Evolutionary conservation across 2,797 vertebrate genomes (phyloP).

Genomic region (Mycteria americana): DNA sequence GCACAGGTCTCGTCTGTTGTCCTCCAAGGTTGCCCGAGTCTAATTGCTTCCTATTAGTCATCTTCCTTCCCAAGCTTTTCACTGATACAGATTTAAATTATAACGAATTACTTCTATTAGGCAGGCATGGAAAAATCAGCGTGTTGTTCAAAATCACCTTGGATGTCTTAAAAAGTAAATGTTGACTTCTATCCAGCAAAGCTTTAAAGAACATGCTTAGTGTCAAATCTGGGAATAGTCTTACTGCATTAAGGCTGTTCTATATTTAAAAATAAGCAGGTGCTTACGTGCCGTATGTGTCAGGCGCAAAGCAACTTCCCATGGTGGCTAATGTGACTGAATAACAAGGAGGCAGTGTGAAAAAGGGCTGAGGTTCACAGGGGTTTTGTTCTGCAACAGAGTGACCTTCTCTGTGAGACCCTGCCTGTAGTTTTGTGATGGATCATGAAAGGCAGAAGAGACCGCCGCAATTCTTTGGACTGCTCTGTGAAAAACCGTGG

Average conservation of each 20-base stretch:
- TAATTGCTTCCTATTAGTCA: background rate
- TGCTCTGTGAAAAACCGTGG: background rate
- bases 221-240: conserved; percentile 54
- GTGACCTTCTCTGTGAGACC: background rate
- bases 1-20: background rate
- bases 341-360: background rate
- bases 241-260: conserved; percentile 52
- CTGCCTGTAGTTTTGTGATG: background rate
- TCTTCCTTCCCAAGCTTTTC: background rate
- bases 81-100: background rate
- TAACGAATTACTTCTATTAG: background rate
- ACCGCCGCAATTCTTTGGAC: background rate
- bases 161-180: conserved; percentile 25
- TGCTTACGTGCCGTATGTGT: conserved; percentile 42
- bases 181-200: conserved; percentile 13
- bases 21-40: background rate
- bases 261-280: conserved; percentile 66
- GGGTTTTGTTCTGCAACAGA: background rate
- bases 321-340: background rate
- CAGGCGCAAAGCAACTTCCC: background rate
- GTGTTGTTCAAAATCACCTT: background rate
- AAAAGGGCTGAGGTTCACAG: background rate
- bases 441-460: background rate
- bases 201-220: conserved; percentile 56
- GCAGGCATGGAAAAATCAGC: background rate